These are phyloP conservation scores for Rhea pennata DNA, from an alignment of 2,113 vertebrate species.

Conservation along the genomic window DNA sequence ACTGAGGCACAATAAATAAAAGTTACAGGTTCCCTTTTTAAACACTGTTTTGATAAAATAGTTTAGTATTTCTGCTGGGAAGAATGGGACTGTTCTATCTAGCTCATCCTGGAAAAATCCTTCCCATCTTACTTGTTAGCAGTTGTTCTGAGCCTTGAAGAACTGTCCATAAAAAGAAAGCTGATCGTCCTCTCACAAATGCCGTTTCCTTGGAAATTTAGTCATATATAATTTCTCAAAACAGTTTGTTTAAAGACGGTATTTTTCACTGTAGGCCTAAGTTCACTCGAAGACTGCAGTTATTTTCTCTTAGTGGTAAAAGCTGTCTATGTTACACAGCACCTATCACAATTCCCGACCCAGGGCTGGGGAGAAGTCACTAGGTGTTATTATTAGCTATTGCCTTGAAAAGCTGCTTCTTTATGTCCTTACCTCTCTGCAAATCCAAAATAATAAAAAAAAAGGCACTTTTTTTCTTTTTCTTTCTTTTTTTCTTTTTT, in stretches of 20 bases:
- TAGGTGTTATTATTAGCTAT: background rate
- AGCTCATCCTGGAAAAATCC: background rate
- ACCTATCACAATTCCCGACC: background rate
- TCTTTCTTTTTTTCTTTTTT: background rate
- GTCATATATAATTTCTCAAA: background rate
- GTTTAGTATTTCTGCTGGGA: background rate
- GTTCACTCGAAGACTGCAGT: background rate
- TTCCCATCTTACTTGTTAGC: background rate
- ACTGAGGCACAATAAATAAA: background rate
- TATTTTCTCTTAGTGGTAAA: background rate
- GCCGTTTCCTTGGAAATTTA: background rate
- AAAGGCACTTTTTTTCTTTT: background rate
- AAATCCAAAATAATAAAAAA: background rate
- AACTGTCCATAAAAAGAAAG: background rate
- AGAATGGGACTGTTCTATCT: background rate
- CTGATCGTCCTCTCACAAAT: background rate
- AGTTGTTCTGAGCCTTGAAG: background rate
- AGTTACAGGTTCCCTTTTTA: background rate
- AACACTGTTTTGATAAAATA: background rate
- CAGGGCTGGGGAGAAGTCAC: background rate
- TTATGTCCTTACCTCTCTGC: background rate
- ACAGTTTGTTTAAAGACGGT: background rate
- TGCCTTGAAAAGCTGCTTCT: background rate
- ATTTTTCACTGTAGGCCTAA: accelerated
- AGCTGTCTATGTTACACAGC: background rate